Conservation (phyloP, 2,888 invertebrate species). For the Diarsia brunnea region DNA sequence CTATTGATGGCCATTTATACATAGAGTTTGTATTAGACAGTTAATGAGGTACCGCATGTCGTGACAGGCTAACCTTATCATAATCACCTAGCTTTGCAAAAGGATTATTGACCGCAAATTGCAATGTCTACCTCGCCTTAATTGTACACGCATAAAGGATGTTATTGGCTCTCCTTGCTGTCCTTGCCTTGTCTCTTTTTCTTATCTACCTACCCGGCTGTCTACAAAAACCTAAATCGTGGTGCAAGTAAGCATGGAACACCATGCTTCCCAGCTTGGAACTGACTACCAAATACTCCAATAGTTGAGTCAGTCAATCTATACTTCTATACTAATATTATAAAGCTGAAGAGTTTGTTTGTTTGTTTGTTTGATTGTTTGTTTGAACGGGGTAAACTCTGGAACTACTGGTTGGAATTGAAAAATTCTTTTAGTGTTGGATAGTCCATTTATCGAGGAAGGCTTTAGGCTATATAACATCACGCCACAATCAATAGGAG, state of each 20-base stretch:
- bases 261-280: not conserved
- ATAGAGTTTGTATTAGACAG: conserved; percentile 22
- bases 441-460: no score
- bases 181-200: not conserved
- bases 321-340: no score
- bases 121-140: not conserved
- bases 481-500: no score
- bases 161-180: not conserved
- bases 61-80: conserved; percentile 21
- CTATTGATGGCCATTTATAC: conserved; percentile 42
- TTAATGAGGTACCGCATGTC: conserved; percentile 14
- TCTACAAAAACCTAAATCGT: not conserved
- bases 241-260: no score
- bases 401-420: no score
- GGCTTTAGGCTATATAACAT: no score
- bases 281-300: not conserved
- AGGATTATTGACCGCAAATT: conserved; percentile 15
- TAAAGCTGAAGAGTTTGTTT: no score
- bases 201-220: not conserved
- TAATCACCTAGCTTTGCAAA: conserved; percentile 15
- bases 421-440: no score
- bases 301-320: not conserved
- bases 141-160: not conserved
- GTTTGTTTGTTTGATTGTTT: no score
- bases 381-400: no score